These are phyloP conservation scores for Campoletis sonorensis DNA, from an alignment of 1,140 invertebrate genomes.

Conservation along the genomic window DNA sequence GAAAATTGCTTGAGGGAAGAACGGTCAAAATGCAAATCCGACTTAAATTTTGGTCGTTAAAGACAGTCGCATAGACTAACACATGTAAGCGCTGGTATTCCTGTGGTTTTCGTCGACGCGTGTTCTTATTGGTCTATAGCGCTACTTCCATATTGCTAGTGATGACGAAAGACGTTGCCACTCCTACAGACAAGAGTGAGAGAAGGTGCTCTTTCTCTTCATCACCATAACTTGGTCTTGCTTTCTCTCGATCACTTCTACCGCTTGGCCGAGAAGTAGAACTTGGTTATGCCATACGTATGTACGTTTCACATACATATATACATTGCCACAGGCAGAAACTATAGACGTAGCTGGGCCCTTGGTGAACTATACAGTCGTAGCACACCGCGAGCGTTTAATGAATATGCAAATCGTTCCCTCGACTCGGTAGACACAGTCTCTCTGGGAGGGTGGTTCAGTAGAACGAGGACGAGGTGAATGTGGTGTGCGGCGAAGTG, in stretches of 20 bases:
- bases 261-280: background rate
- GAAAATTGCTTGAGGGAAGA: conserved; percentile 54
- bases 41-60: conserved; percentile 74
- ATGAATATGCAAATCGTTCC: conserved; percentile 74
- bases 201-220: background rate
- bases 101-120: background rate
- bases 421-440: conserved; percentile 60
- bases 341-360: conserved; percentile 29
- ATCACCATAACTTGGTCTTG: background rate
- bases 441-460: conserved; percentile 36
- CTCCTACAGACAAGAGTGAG: background rate
- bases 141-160: background rate
- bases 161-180: background rate
- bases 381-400: conserved; percentile 63
- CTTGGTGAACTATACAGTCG: conserved; percentile 12
- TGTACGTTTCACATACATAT: background rate
- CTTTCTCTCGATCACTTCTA: conserved; percentile 9
- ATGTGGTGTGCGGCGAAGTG: conserved; percentile 39
- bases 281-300: conserved; percentile 8
- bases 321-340: background rate
- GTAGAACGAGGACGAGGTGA: conserved; percentile 20
- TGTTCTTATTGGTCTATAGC: background rate
- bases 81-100: conserved; percentile 48
- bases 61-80: conserved; percentile 64
- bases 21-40: conserved; percentile 73